Percentiles rank a stretch among this genome's conserved stretches.
Evolutionary conservation across 2,888 invertebrate species (phyloP).

Genomic region (Cephus runcator): DNA sequence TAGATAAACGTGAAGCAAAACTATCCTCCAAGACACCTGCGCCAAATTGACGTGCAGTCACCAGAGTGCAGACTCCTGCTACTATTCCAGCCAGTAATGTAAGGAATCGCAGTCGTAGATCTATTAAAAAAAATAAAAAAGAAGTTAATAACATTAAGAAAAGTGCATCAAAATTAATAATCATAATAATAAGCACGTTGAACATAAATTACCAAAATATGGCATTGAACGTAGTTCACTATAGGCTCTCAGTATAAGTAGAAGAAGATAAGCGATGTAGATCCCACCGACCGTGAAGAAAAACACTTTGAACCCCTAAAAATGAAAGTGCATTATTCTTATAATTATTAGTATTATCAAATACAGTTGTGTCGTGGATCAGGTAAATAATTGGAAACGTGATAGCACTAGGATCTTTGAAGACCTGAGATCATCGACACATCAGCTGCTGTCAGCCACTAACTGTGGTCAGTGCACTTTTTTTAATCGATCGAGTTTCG

Average conservation of each 20-base stretch:
- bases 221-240: conserved; percentile 97
- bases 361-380: neutral
- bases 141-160: neutral
- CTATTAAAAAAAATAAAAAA: conserved; percentile 68
- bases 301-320: conserved; percentile 89
- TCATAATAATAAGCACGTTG: neutral
- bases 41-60: conserved; percentile 87
- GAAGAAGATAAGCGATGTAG: conserved; percentile 86
- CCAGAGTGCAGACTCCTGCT: conserved; percentile 76
- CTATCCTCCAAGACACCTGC: conserved; percentile 92
- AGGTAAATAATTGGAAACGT: neutral
- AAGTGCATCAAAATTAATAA: neutral
- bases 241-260: conserved; percentile 89
- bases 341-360: neutral
- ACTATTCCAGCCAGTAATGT: conserved; percentile 88
- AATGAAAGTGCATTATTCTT: conserved; percentile 35
- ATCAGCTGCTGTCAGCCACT: neutral
- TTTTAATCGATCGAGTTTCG: conserved; percentile 21
- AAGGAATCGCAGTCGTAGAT: conserved; percentile 90
- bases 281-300: conserved; percentile 87
- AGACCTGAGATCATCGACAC: neutral
- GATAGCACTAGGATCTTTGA: neutral
- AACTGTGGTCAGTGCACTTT: conserved; percentile 18
- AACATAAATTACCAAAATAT: conserved; percentile 84
- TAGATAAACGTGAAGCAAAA: conserved; percentile 89